These are phyloP conservation scores for Hyppa rectilinea DNA, from an alignment of 2,888 invertebrate species.

Conservation along the genomic window DNA sequence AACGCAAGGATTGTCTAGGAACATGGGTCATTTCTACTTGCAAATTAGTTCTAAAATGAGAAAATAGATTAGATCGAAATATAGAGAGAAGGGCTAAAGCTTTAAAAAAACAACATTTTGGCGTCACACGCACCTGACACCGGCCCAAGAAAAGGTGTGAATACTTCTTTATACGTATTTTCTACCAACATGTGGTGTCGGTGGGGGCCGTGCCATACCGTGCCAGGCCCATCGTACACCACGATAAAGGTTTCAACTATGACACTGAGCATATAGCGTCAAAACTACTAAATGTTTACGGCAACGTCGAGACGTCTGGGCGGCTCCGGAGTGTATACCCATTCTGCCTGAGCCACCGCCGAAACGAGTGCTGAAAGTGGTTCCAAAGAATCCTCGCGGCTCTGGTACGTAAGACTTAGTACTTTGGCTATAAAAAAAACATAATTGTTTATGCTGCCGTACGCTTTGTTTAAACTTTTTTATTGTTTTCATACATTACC, in stretches of 20 bases:
- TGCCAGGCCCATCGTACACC: constrained; percentile 84
- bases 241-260: constrained; percentile 85
- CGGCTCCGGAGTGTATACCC: constrained; percentile 63
- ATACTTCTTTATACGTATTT: constrained; percentile 80
- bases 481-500: constrained; percentile 18
- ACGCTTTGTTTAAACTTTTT: constrained; percentile 39
- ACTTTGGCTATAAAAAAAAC: constrained; percentile 3
- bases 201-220: constrained; percentile 87
- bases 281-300: constrained; percentile 86
- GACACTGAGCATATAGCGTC: constrained; percentile 86
- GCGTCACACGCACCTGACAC: not conserved
- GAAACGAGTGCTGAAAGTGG: constrained; percentile 77
- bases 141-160: constrained; percentile 69
- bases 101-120: not conserved
- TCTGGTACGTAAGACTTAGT: constrained; percentile 69
- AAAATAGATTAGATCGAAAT: no score
- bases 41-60: not conserved
- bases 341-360: constrained; percentile 65
- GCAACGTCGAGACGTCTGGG: constrained; percentile 76
- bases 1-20: not conserved
- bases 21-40: not conserved
- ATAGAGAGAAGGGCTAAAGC: no score
- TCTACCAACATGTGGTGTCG: constrained; percentile 84
- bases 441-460: constrained; percentile 31
- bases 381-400: constrained; percentile 71